Conservation (phyloP, 35 echinoderm and acorn worm genomes). For the Apostichopus parvimensis region DNA sequence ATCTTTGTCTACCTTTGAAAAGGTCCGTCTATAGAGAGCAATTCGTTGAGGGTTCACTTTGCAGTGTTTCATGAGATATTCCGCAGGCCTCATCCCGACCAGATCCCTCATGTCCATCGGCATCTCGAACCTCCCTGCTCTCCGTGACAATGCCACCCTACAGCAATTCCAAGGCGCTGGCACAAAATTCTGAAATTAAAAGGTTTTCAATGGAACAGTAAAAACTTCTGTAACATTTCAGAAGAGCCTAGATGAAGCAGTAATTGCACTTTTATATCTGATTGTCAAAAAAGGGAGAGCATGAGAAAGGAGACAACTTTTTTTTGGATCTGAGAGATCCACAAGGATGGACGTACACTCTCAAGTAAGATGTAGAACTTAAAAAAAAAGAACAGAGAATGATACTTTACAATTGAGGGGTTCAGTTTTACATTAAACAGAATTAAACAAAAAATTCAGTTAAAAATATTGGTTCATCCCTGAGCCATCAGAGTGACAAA, state of each 20-base stretch:
- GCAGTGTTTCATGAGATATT: constrained; percentile 89
- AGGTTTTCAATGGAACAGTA: neutral
- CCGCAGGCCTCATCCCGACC: constrained; percentile 83
- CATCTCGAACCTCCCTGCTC: constrained; percentile 80
- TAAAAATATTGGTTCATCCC: too few species aligned
- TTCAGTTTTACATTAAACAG: too few species aligned
- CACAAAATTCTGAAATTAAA: constrained; percentile 21
- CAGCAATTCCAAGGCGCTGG: constrained; percentile 63
- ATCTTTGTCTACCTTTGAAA: constrained; percentile 79
- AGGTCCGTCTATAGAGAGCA: constrained; percentile 85
- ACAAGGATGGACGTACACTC: too few species aligned
- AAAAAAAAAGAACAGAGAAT: too few species aligned
- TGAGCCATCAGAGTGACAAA: too few species aligned
- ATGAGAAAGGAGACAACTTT: too few species aligned
- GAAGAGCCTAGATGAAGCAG: neutral
- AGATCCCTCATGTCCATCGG: constrained; percentile 88
- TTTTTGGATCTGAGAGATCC: too few species aligned
- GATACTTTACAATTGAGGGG: too few species aligned
- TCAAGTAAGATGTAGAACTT: too few species aligned
- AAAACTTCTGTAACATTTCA: neutral
- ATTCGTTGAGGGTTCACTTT: constrained; percentile 68
- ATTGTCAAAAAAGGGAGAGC: too few species aligned
- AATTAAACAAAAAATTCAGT: too few species aligned
- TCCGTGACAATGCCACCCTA: constrained; percentile 79
- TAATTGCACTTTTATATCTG: too few species aligned